phyloP scores from a whole-genome alignment of 2,113 vertebrate species.

The Aythya baeri region DNA sequence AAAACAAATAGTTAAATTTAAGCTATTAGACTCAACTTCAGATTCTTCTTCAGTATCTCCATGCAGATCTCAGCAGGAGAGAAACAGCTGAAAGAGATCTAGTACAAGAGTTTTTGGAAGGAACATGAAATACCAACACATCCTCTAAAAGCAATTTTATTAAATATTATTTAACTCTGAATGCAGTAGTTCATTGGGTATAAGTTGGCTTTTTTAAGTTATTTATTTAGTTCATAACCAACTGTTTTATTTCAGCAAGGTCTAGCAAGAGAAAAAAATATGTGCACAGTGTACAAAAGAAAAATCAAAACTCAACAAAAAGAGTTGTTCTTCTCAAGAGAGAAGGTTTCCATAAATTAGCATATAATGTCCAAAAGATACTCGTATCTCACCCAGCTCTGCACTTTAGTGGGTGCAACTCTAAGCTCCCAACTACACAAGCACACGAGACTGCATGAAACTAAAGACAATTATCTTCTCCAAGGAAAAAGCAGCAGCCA shows the following conservation, averaged over 20 bases:
- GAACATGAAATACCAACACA: not conserved
- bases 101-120: not conserved
- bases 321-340: not conserved
- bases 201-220: not conserved
- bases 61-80: not conserved
- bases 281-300: not conserved
- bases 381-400: not conserved
- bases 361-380: not conserved
- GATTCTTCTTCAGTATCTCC: not conserved
- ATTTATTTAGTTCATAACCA: not conserved
- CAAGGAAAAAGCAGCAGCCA: not conserved
- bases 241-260: not conserved
- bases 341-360: not conserved
- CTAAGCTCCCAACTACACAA: not conserved
- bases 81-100: not conserved
- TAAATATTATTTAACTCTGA: not conserved
- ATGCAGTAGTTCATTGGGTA: not conserved
- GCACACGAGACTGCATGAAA: not conserved
- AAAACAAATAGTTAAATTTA: conserved; percentile 18
- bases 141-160: not conserved
- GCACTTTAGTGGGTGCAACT: not conserved
- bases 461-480: not conserved
- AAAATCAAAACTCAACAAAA: not conserved
- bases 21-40: not conserved
- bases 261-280: not conserved